Evolutionary conservation across 2,888 invertebrate species (phyloP).

Genomic region (Eupithecia tripunctaria): DNA sequence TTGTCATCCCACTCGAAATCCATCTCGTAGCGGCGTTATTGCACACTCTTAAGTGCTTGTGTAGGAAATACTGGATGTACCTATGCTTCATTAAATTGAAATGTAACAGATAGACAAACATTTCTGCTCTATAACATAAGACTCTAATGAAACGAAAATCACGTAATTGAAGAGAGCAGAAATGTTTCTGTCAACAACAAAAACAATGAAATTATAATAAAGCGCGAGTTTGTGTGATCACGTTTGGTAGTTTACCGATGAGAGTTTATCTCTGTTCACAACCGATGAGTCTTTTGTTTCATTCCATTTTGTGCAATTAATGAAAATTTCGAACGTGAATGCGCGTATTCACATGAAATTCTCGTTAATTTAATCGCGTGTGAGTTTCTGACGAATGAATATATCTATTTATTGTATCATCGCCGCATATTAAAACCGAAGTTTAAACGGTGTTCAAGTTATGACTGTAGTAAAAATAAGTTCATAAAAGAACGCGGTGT

Average conservation of each 20-base stretch:
- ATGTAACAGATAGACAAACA: background rate
- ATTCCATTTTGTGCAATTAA: background rate
- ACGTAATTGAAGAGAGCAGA: background rate
- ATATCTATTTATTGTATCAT: background rate
- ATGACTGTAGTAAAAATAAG: background rate
- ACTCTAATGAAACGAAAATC: background rate
- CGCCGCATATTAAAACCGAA: background rate
- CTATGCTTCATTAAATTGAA: no score
- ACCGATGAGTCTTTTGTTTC: background rate
- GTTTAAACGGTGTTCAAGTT: background rate
- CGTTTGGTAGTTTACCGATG: background rate
- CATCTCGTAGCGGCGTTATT: no score
- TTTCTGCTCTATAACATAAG: background rate
- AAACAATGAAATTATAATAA: background rate
- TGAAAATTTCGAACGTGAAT: background rate
- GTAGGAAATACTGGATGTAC: no score
- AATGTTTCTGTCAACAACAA: no score
- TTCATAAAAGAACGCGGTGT: no score
- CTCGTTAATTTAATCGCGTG: background rate
- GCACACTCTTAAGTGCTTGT: no score
- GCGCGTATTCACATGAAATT: background rate
- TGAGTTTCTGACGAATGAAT: background rate
- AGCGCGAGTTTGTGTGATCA: background rate
- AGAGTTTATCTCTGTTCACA: background rate
- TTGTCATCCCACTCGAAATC: no score